Conservation (phyloP, 2,888 invertebrate species). For the Cephalotes varians region DNA sequence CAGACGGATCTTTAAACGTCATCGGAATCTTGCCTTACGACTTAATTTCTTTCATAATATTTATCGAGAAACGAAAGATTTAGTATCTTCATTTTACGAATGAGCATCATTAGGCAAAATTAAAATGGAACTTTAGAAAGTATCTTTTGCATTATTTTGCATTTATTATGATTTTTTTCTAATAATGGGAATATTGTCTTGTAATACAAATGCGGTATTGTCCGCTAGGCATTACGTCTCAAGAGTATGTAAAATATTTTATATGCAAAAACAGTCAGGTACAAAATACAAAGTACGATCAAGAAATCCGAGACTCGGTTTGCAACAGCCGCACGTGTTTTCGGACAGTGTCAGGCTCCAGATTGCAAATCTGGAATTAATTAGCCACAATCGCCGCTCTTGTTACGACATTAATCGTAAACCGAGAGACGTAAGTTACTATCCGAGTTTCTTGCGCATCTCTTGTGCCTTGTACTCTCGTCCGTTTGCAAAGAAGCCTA, state of each 20-base stretch:
- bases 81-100: neutral
- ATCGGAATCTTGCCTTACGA: neutral
- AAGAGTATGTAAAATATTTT: neutral
- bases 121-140: neutral
- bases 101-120: neutral
- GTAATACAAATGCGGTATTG: neutral
- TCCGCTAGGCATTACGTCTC: neutral
- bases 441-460: constrained; percentile 19
- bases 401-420: constrained; percentile 34
- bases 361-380: constrained; percentile 42
- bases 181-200: neutral
- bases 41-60: neutral
- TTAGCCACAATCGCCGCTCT: constrained; percentile 40
- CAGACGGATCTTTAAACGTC: neutral
- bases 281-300: neutral
- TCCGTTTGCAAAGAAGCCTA: neutral
- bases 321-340: neutral
- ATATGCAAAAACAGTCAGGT: neutral
- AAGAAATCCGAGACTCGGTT: neutral
- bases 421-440: constrained; percentile 19
- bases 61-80: neutral
- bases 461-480: constrained; percentile 19
- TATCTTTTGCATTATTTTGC: neutral
- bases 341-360: neutral
- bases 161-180: too few relatives aligned